Evolutionary conservation across 2,888 invertebrate genomes (phyloP).

Genomic region (Habroteleia sp.): DNA sequence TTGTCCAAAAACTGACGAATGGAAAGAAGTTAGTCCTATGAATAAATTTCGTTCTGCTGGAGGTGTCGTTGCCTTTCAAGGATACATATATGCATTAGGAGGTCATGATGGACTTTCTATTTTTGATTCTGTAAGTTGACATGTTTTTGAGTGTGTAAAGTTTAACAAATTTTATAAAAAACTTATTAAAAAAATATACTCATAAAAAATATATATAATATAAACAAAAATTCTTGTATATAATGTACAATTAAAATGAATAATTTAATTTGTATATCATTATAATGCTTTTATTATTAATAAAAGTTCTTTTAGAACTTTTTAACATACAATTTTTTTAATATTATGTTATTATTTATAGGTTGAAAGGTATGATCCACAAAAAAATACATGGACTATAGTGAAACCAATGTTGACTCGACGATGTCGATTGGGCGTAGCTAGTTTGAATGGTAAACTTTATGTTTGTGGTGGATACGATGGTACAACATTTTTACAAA

Average conservation of each 20-base stretch:
- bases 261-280: too few species aligned
- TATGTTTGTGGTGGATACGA: slow-evolving; percentile 94
- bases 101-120: slow-evolving; percentile 94
- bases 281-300: too few species aligned
- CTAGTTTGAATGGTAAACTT: slow-evolving; percentile 89
- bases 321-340: too few species aligned
- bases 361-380: slow-evolving; percentile 90
- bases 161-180: neutral
- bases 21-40: slow-evolving; percentile 89
- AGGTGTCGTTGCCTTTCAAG: slow-evolving; percentile 86
- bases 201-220: neutral
- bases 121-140: slow-evolving; percentile 87
- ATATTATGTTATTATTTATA: slow-evolving; percentile 64
- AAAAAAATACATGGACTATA: slow-evolving; percentile 87
- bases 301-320: too few species aligned
- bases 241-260: too few species aligned
- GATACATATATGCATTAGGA: slow-evolving; percentile 90
- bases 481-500: slow-evolving; percentile 90
- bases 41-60: slow-evolving; percentile 88
- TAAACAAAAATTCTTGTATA: too few species aligned
- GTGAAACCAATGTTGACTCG: slow-evolving; percentile 91
- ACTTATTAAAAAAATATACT: too few species aligned
- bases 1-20: slow-evolving; percentile 87
- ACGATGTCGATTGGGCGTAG: slow-evolving; percentile 91
- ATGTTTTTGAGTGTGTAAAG: neutral